Base-by-base conservation (phyloP, 2,888 invertebrate species). In the Adineta ricciae region DNA sequence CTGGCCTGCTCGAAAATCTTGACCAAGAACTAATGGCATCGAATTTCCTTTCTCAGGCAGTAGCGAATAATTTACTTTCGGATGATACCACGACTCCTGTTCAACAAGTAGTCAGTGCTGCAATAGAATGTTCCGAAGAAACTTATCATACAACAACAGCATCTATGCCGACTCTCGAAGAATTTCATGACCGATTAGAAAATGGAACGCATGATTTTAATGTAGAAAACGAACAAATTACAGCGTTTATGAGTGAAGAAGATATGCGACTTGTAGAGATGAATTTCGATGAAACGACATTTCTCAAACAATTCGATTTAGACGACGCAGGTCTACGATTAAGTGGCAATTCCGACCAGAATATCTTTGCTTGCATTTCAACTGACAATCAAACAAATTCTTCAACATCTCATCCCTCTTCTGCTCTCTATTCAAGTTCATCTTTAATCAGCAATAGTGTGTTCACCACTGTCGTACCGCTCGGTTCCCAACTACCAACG, bases 141-240 rank as follows among this genome's bases (percentile, higher is more conserved):
- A 27, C 11, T 32, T 27, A 14, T 32, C 14, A 11, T 8, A 2
- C 32, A 64, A 64, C 64, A 21, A 54, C 54, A 21, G 8, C 2
- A 64, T 64, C 64, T 32, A 78, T 78, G 78, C 78, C 78, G n/a
- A 78, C 78, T n/a, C 24, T 78, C 3, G 78, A 78, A n/a, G 78
- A 78, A 78, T 64, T 64, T 27, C 27, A 64, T 64, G 14, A 36
- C 32, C 32, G 19, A 19, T 16, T 64, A 32, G 64, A 64, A 36
- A 27, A 64, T 32, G 64, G 32, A 32, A 32, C 7, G 19, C 64
- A 64, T 19, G 64, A 32, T 32, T 64, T 32, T 64, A 32, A 64
- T 46, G 46, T 46, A 8, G 46, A 46, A 46, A 46, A 46, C 32
- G 64, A 64, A 64, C 64, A 64, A 19, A 64, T 64, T 32, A 32